Percentiles rank a stretch among this genome's conserved stretches.
phyloP scores from a whole-genome alignment of 2,797 vertebrate genomes.

The Thamnophis elegans region DNA sequence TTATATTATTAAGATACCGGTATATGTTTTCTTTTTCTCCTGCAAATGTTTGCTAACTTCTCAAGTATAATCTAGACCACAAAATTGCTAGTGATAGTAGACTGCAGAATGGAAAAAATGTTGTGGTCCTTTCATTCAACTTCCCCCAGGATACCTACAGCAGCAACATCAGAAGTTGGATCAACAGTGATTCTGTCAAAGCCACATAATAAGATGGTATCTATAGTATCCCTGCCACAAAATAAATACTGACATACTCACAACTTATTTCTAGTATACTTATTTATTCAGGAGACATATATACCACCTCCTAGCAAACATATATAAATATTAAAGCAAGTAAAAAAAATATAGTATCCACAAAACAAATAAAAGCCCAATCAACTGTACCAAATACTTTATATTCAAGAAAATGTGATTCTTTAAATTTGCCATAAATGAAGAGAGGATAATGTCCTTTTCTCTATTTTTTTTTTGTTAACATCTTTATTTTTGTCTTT shows the following conservation, averaged over 20 bases:
- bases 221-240: not conserved
- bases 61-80: not conserved
- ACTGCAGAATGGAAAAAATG: not conserved
- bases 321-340: not conserved
- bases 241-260: not conserved
- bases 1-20: not conserved
- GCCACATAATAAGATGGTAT: not conserved
- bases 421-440: not conserved
- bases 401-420: not conserved
- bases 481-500: not conserved
- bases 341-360: not conserved
- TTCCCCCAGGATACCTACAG: not conserved
- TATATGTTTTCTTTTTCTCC: not conserved
- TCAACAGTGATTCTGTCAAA: not conserved
- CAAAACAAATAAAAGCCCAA: not conserved
- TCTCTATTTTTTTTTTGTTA: not conserved
- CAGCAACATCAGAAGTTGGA: not conserved
- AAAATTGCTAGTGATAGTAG: not conserved
- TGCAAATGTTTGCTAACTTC: not conserved
- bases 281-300: not conserved
- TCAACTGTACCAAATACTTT: not conserved
- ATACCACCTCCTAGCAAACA: not conserved
- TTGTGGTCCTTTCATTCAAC: not conserved
- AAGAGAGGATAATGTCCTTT: not conserved
- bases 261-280: not conserved